Percentiles rank a stretch among this genome's conserved stretches.
These are phyloP conservation scores for Leuciscus waleckii DNA, from an alignment of 2,797 vertebrate genomes.

Conservation along the genomic window DNA sequence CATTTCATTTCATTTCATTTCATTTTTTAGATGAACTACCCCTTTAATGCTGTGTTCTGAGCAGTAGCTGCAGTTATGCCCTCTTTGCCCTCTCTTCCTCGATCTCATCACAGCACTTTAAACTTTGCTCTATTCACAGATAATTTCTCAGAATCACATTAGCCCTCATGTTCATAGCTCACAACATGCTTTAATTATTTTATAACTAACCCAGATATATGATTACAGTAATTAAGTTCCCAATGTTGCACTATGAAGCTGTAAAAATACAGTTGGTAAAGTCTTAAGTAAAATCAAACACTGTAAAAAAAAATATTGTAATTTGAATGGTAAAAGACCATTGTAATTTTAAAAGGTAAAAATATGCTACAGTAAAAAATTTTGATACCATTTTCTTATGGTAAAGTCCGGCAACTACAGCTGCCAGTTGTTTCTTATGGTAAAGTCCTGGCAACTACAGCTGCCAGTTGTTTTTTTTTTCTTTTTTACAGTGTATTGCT, in stretches of 20 bases:
- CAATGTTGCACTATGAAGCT: not conserved
- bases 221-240: not conserved
- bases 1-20: too few relatives aligned
- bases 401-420: not conserved
- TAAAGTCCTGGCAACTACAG: not conserved
- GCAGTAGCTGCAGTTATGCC: not conserved
- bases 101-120: not conserved
- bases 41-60: not conserved
- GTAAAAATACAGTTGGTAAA: not conserved
- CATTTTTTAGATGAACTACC: too few relatives aligned
- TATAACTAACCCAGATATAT: not conserved
- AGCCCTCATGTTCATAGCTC: slow-evolving; percentile 5
- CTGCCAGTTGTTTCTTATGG: not conserved
- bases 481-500: not conserved
- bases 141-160: slow-evolving; percentile 26
- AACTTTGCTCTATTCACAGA: slow-evolving; percentile 2
- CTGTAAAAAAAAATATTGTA: not conserved
- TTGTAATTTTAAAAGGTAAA: not conserved
- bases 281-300: not conserved
- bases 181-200: slow-evolving; percentile 17
- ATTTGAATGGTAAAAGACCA: not conserved
- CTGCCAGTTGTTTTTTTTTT: not conserved
- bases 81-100: slow-evolving; percentile 1
- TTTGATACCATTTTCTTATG: not conserved
- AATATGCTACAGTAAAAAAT: not conserved